Evolutionary conservation across 64 coral and sea anemone genomes (phyloP), one percentile per base, ranked within the genome.

Genomic region (Orbicella faveolata): DNA sequence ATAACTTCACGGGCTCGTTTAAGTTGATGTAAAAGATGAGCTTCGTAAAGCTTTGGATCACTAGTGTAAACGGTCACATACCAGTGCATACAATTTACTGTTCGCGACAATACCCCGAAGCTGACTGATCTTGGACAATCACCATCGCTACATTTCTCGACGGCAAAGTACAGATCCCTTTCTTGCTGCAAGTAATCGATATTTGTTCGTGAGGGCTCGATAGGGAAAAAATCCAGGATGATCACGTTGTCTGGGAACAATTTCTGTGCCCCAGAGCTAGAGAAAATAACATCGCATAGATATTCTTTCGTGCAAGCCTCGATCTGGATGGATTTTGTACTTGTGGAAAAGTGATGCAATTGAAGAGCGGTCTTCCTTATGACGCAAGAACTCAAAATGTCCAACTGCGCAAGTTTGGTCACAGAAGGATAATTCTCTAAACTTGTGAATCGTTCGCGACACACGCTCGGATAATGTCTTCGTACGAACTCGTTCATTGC

Each of bases 41-140:
- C 91, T 79, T 51, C 15, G 16, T 69, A 75, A 0, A 79, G n/a
- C 41, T 9, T 9, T 76, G 84, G 84, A 17, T 93, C 91, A 57
- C 57, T 52, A 1, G 44, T 81, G 59, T 88, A 93, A 57, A 88
- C 37, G 1, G 84, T 25, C 21, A 48, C 26, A 15, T 3, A 2
- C 75, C 91, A 93, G 16, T 82, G 17, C 9, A 5, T n/a, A n/a
- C 21, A 15, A 0, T 36, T 57, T 17, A 81, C 51, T 11, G 33
- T 25, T 39, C 12, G 41, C 23, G n/a, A 33, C 55, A 55, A 20
- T 26, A 54, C 62, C 4, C 79, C 87, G 34, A 83, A 72, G 21
- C 92, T 94, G 79, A 94, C 82, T 17, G 92, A 94, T 20, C 41
- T 89, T 6, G 79, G 92, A 63, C 33, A 21, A 21, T 1, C 19